Conservation (phyloP, 92 coral and sea anemone genomes). For the Epizoanthus stellaris region DNA sequence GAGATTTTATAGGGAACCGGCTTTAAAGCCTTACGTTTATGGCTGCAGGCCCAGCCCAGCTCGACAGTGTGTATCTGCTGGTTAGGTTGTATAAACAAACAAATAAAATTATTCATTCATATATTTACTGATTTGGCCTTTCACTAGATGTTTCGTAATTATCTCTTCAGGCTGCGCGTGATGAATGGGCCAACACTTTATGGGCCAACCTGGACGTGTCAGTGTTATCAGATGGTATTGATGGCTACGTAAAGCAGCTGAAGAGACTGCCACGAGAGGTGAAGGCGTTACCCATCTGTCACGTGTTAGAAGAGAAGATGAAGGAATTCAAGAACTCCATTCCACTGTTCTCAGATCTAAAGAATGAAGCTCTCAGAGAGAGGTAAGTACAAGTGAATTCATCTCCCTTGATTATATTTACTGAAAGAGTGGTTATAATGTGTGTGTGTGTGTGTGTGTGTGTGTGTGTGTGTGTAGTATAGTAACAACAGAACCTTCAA, state of each 20-base stretch:
- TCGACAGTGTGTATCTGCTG: no score
- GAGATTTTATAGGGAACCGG: no score
- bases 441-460: no score
- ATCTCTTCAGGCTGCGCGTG: conserved; percentile 86
- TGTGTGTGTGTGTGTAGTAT: no score
- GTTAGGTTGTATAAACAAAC: no score
- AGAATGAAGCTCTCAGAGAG: conserved; percentile 97
- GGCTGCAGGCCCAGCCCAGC: no score
- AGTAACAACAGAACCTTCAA: no score
- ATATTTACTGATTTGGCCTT: not conserved
- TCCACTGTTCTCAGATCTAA: conserved; percentile 97
- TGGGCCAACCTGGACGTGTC: conserved; percentile 99
- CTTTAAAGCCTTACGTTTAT: no score
- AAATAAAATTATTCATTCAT: not conserved
- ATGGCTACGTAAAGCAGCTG: conserved; percentile 86
- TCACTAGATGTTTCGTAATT: not conserved
- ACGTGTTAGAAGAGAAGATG: conserved; percentile 97
- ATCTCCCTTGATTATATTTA: not conserved
- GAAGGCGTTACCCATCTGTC: conserved; percentile 93
- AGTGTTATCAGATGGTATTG: conserved; percentile 96
- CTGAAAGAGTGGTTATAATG: not conserved
- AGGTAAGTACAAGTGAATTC: conserved; percentile 65
- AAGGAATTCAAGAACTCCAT: conserved; percentile 98
- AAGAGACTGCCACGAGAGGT: conserved; percentile 96
- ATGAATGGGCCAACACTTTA: conserved; percentile 98